phyloP scores from a whole-genome alignment of 2,888 invertebrate genomes.

The Heliconius erato region DNA sequence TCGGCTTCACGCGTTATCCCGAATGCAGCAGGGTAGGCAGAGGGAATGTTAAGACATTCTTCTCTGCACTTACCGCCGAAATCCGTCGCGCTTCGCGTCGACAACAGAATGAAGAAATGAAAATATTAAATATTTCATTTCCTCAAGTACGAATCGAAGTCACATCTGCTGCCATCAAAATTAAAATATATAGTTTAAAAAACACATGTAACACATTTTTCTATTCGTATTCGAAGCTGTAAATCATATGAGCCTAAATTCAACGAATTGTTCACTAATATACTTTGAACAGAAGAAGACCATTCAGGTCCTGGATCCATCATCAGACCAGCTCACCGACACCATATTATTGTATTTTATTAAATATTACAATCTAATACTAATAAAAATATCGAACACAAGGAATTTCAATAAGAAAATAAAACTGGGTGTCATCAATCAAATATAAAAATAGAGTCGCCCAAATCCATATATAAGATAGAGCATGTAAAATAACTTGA shows the following conservation, averaged over 20 bases:
- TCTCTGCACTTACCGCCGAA: too few relatives aligned
- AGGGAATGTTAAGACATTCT: too few relatives aligned
- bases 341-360: neutral
- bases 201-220: neutral
- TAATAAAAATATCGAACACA: neutral
- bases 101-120: too few relatives aligned
- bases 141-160: too few relatives aligned
- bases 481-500: slow-evolving; percentile 18
- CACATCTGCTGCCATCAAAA: neutral
- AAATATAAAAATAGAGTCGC: slow-evolving; percentile 12
- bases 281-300: neutral
- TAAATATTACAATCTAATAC: neutral
- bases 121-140: too few relatives aligned
- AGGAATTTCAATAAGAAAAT: neutral
- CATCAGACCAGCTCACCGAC: too few relatives aligned
- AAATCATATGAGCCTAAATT: neutral
- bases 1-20: neutral
- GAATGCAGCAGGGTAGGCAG: too few relatives aligned
- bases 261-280: too few relatives aligned
- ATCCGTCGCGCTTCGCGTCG: too few relatives aligned
- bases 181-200: neutral
- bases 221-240: neutral
- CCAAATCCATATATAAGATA: slow-evolving; percentile 9
- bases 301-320: neutral
- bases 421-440: neutral